Evolutionary conservation across 53 echinoderm and acorn worm genomes (phyloP), one percentile per base, ranked within the genome.

Genomic region (Arbacia lixula): DNA sequence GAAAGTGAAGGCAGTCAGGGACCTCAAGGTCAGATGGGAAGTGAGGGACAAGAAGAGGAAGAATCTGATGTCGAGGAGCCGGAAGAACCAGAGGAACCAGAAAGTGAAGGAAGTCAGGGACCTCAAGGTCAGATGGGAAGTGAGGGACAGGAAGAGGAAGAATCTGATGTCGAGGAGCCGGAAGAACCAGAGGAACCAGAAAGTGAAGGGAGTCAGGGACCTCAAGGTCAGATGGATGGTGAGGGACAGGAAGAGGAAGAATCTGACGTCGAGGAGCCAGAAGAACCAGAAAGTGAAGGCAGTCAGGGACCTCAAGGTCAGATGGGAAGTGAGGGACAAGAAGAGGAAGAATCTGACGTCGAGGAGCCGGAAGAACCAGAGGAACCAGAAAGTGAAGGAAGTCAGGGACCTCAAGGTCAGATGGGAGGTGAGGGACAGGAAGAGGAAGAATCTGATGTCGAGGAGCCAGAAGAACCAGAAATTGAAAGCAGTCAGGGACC

Each of bases 331-430:
- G 19, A 2, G 4, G 63, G 32, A 3, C 33, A 32, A 14, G 63
- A 63, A 56, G 10, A 6, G 26, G 56, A 56, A 20, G 14, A 30
- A 63, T 9, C 32, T 6, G 63, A 62, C 4, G 63, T 4, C 31
- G 14, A 14, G 33, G 24, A 3, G 5, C 10, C 9, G 16, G 68
- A 40, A n/a, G 68, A 68, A 24, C n/a, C 17, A 22, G 68, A 67
- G 21, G 68, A 67, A 0, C 36, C 35, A 68, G 68, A 68, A 20
- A 12, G 39, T 36, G 68, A 68, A 68, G 4, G 40, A 68, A 38
- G 19, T n/a, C n/a, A 62, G 62, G 40, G 20, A 36, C 36, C 36
- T 39, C 21, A 36, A 36, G 36, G 68, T 37, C 36, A 36, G 68
- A 68, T 39, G 40, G 10, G 24, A 68, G 24, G 68, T 6, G 20